phyloP scores from a whole-genome alignment of 1,140 invertebrate species.

The Reticulitermes speratus region DNA sequence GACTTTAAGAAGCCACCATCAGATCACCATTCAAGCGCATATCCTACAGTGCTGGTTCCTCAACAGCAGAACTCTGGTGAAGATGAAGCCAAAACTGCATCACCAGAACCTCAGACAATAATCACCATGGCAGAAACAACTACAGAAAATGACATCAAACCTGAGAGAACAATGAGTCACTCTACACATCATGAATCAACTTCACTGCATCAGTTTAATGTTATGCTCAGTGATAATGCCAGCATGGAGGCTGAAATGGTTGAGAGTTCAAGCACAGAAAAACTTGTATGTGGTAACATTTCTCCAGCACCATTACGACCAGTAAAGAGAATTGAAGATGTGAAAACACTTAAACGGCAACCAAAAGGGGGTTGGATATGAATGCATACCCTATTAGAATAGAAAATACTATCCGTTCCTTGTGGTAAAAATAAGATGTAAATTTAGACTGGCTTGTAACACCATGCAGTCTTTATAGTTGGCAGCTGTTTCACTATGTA shows the following conservation, averaged over 20 bases:
- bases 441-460: too few relatives aligned
- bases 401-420: too few relatives aligned
- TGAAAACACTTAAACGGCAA: slow-evolving; percentile 54
- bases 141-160: not conserved
- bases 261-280: slow-evolving; percentile 46
- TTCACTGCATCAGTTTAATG: slow-evolving; percentile 20
- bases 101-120: slow-evolving; percentile 41
- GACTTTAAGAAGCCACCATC: not conserved
- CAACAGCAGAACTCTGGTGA: not conserved
- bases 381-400: not conserved
- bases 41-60: not conserved
- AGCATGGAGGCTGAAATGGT: not conserved
- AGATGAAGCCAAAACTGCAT: not conserved
- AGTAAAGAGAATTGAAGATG: slow-evolving; percentile 48
- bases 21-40: slow-evolving; percentile 29
- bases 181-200: not conserved
- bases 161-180: not conserved
- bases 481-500: too few relatives aligned
- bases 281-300: slow-evolving; percentile 46
- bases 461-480: too few relatives aligned
- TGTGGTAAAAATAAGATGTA: too few relatives aligned
- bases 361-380: slow-evolving; percentile 57
- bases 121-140: not conserved
- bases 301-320: slow-evolving; percentile 45
- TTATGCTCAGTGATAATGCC: slow-evolving; percentile 20